Conservation (phyloP, 92 coral and sea anemone genomes). For the Porites evermanni region DNA sequence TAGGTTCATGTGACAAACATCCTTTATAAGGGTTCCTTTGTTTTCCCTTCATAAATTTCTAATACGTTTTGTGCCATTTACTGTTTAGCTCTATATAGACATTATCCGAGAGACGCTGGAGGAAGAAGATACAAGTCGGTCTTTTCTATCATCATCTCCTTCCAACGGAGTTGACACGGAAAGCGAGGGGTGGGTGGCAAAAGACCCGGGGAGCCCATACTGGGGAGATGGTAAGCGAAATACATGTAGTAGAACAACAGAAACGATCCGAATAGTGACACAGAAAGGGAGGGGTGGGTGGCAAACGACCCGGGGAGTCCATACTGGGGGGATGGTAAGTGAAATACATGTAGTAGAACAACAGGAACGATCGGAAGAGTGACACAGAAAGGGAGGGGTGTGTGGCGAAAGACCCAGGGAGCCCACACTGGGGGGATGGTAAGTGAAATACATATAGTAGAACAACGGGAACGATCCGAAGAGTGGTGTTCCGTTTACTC, state of each 20-base stretch:
- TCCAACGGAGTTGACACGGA: constrained; percentile 93
- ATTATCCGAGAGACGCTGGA: constrained; percentile 78
- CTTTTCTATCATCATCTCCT: constrained; percentile 93
- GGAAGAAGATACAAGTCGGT: constrained; percentile 75
- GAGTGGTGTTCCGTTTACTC: not conserved
- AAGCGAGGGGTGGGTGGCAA: constrained; percentile 94
- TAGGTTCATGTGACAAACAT: too few relatives aligned
- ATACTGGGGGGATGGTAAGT: constrained; percentile 92
- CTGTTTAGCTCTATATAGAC: constrained; percentile 79
- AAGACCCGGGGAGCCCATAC: constrained; percentile 76
- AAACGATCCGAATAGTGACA: constrained; percentile 37
- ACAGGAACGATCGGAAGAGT: constrained; percentile 15
- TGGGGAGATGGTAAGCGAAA: constrained; percentile 91
- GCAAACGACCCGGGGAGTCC: constrained; percentile 79
- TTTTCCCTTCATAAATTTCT: too few relatives aligned
- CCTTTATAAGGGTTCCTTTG: too few relatives aligned
- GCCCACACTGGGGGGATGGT: constrained; percentile 96
- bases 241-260: not conserved
- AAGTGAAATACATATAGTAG: not conserved
- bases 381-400: constrained; percentile 93
- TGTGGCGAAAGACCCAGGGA: constrained; percentile 83
- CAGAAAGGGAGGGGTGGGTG: constrained; percentile 91
- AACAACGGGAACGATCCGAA: not conserved
- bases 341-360: too few relatives aligned
- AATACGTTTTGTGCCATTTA: not conserved